Evolutionary conservation across 2,797 vertebrate genomes (phyloP).

Genomic region (Channa striata): DNA sequence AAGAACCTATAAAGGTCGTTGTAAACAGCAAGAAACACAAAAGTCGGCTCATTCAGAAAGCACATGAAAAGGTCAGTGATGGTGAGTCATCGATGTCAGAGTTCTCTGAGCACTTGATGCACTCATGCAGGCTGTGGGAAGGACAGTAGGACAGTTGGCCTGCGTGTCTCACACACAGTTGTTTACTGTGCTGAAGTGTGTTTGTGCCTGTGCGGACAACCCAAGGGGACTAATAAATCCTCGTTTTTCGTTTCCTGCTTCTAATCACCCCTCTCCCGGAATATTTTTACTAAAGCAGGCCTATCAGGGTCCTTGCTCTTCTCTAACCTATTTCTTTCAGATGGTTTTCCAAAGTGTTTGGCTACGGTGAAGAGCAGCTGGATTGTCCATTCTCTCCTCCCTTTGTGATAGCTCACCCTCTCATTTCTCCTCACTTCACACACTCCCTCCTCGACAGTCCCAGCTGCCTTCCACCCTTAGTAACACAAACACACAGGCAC

Average conservation of each 20-base stretch:
- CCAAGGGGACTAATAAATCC: constrained; percentile 13
- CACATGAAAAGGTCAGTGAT: constrained; percentile 77
- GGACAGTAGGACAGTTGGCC: constrained; percentile 32
- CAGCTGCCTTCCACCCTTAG: constrained; percentile 70
- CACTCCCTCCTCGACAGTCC: constrained; percentile 51
- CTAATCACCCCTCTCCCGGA: background rate
- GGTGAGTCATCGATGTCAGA: constrained; percentile 70
- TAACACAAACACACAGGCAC: constrained; percentile 60
- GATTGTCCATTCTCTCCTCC: constrained; percentile 67
- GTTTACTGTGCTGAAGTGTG: constrained; percentile 23
- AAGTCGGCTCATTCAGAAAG: constrained; percentile 65
- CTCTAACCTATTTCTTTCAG: constrained; percentile 28
- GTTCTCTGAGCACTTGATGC: constrained; percentile 45
- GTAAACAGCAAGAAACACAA: constrained; percentile 51
- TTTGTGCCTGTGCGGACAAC: constrained; percentile 19
- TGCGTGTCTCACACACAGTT: constrained; percentile 40
- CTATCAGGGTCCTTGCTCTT: constrained; percentile 12
- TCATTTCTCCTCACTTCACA: constrained; percentile 15
- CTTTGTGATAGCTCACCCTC: constrained; percentile 56
- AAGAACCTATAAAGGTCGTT: constrained; percentile 24
- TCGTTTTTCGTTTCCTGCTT: constrained; percentile 16
- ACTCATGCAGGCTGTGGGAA: constrained; percentile 59
- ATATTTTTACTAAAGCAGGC: constrained; percentile 16
- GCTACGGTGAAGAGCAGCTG: constrained; percentile 70
- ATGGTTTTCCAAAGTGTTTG: constrained; percentile 44